A percentile compares a stretch with the other conserved stretches of the same genome.
These are phyloP conservation scores for Aphis gossypii DNA, from an alignment of 1,140 invertebrate species.

Conservation along the genomic window DNA sequence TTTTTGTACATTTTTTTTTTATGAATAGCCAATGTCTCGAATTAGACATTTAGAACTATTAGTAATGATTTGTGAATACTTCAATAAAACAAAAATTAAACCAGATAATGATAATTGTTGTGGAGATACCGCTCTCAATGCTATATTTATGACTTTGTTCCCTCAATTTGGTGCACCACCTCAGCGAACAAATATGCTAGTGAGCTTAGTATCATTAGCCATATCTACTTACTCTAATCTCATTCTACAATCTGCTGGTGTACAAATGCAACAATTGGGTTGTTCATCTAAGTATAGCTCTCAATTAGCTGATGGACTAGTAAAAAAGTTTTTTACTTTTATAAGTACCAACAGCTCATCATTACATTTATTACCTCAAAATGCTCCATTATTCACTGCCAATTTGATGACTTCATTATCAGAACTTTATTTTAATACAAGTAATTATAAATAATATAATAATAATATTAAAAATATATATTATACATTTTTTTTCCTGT, in stretches of 20 bases:
- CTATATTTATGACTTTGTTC: slow-evolving; percentile 81
- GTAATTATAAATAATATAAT: slow-evolving; percentile 56
- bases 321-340: slow-evolving; percentile 81
- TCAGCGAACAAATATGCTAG: slow-evolving; percentile 74
- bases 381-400: slow-evolving; percentile 79
- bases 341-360: slow-evolving; percentile 72
- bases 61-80: slow-evolving; percentile 52
- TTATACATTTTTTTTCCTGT: not conserved
- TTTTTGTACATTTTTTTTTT: not conserved
- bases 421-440: slow-evolving; percentile 72
- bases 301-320: slow-evolving; percentile 75
- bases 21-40: slow-evolving; percentile 44
- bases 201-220: slow-evolving; percentile 79
- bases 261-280: slow-evolving; percentile 84
- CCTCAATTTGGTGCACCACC: slow-evolving; percentile 69
- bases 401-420: slow-evolving; percentile 82
- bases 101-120: slow-evolving; percentile 63
- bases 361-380: slow-evolving; percentile 73
- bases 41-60: slow-evolving; percentile 38
- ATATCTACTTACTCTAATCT: slow-evolving; percentile 76
- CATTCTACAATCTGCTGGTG: slow-evolving; percentile 76
- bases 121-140: slow-evolving; percentile 78
- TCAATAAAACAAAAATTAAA: slow-evolving; percentile 51
- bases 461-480: not conserved
- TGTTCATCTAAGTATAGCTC: slow-evolving; percentile 70